Percentiles rank a stretch among this genome's conserved stretches.
Evolutionary conservation across 1,140 invertebrate species (phyloP).

Genomic region (Zaprionus africanus): DNA sequence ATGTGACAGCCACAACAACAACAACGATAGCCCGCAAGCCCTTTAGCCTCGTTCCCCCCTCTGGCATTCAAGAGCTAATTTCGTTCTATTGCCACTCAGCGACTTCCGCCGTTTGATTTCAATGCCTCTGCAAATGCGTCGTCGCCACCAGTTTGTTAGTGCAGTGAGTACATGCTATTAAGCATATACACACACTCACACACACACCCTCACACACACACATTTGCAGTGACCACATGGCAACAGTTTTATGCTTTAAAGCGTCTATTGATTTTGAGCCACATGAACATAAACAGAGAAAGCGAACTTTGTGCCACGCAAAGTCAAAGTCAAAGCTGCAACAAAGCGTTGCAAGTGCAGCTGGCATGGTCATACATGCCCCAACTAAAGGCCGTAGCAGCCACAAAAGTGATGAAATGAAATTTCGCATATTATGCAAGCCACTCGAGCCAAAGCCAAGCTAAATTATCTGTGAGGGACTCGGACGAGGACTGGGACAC

Average conservation of each 20-base stretch:
- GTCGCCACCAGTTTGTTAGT: conserved; percentile 31
- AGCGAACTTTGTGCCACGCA: conserved; percentile 17
- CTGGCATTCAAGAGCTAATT: conserved; percentile 27
- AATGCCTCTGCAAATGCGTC: conserved; percentile 53
- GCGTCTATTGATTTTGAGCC: conserved; percentile 67
- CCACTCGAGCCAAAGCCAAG: neutral
- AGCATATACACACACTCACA: conserved; percentile 14
- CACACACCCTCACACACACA: conserved; percentile 9
- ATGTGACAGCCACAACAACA: conserved; percentile 38
- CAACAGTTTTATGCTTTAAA: conserved; percentile 9
- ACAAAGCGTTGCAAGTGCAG: conserved; percentile 49
- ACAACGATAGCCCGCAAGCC: conserved; percentile 16
- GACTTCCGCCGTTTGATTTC: conserved; percentile 80
- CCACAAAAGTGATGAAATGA: conserved; percentile 47
- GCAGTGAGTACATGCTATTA: conserved; percentile 41
- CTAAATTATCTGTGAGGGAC: neutral
- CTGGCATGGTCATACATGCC: conserved; percentile 29
- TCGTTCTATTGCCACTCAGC: conserved; percentile 37
- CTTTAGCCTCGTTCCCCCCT: conserved; percentile 5
- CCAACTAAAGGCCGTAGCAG: conserved; percentile 25
- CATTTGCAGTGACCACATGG: neutral
- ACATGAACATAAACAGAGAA: conserved; percentile 10
- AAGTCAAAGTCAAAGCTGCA: conserved; percentile 47
- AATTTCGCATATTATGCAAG: conserved; percentile 24
- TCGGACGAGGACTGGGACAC: neutral